Percentiles rank a stretch among this genome's conserved stretches.
phyloP scores from a whole-genome alignment of 2,888 invertebrate species.

The Drosophila subsilvestris region DNA sequence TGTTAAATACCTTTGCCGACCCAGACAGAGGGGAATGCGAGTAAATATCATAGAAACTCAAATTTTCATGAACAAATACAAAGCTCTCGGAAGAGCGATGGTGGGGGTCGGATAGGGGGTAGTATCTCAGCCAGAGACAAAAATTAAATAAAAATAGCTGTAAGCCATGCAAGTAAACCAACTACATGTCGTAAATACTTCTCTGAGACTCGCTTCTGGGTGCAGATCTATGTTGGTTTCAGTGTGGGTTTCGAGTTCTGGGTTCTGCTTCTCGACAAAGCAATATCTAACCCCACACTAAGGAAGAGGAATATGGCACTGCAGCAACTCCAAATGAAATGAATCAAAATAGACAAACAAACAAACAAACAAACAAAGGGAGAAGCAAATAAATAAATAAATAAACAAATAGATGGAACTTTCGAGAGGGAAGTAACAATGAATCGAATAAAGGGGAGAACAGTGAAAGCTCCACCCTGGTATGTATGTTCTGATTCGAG shows the following conservation, averaged over 20 bases:
- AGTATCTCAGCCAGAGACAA: slow-evolving; percentile 36
- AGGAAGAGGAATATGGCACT: slow-evolving; percentile 31
- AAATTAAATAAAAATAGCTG: slow-evolving; percentile 79
- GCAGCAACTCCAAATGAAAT: slow-evolving; percentile 79
- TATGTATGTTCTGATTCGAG: too few relatives aligned
- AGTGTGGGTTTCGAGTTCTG: not conserved
- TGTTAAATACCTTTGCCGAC: slow-evolving; percentile 17
- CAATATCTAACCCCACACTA: too few relatives aligned
- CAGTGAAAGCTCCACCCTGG: slow-evolving; percentile 9
- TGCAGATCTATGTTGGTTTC: not conserved
- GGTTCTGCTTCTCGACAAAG: slow-evolving; percentile 12
- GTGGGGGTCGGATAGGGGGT: not conserved
- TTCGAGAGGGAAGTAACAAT: slow-evolving; percentile 24
- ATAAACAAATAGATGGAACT: slow-evolving; percentile 28
- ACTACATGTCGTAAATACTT: slow-evolving; percentile 14
- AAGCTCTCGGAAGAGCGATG: not conserved
- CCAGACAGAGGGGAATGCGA: not conserved
- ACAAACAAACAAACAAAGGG: slow-evolving; percentile 56
- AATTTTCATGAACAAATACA: slow-evolving; percentile 54
- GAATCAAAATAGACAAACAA: slow-evolving; percentile 79
- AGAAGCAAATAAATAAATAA: slow-evolving; percentile 37
- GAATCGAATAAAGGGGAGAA: slow-evolving; percentile 29
- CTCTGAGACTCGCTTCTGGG: slow-evolving; percentile 8
- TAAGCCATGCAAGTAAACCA: slow-evolving; percentile 51
- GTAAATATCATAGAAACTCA: slow-evolving; percentile 48